Evolutionary conservation across 1,140 invertebrate genomes (phyloP), one percentile per base, ranked within the genome.

Genomic region (Chrysoperla carnea): DNA sequence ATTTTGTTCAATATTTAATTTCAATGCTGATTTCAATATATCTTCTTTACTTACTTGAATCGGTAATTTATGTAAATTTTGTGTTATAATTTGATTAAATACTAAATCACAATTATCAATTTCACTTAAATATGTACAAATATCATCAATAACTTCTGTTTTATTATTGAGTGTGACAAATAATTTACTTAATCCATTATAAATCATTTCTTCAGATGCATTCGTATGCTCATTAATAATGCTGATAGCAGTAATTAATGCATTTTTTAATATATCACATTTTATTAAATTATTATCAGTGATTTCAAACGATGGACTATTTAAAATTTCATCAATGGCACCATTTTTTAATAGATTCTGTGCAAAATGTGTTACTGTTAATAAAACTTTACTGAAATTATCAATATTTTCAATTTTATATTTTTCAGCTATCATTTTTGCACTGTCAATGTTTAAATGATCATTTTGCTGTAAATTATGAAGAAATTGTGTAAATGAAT

Each of bases 371-470:
- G 61, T 60, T 7, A 66, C 53, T 0, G 56, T 63, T 5, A 59
- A 59, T 6, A 64, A 52, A 6, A 67, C 51, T 44, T 66, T 63
- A 1, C 31, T 33, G 31, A 33, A 9, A 11, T 33, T 33, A 9
- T 33, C 54, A 0, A 64, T 61, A 2, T 61, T 59, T 31, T 61
- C 59, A 1, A 69, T 45, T 15, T 61, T 59, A 2, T 69, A 50
- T 36, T 64, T 63, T 47, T 64, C 58, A 4, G 62, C 56, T 28
- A 68, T 50, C 0, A 56, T 50, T 33, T 33, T 33, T 33, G n/a
- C 31, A 33, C n/a, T 12, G 2, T 33, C 17, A 23, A 23, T 23
- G 5, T 23, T 23, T 5, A 23, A 56, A 11, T 59, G 41, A 37
- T 58, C 54, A 17, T 53, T 50, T 29, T 56, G 42, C 28, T 58